Conservation (phyloP, 2,113 vertebrate species). For the Perccottus glenii region DNA sequence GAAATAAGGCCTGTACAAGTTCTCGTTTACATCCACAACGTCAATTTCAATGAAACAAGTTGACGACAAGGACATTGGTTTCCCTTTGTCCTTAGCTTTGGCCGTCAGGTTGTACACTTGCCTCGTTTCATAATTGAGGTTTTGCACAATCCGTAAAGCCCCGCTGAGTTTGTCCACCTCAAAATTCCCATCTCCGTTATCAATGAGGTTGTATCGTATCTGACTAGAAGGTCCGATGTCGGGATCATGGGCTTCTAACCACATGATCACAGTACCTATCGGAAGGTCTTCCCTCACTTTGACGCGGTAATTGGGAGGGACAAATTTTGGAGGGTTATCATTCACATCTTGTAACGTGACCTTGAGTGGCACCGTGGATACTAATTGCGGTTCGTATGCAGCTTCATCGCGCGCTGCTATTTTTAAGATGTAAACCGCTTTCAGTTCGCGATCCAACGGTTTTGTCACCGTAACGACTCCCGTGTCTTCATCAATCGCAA, state of each 20-base stretch:
- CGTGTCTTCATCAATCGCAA: conserved; percentile 83
- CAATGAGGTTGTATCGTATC: conserved; percentile 90
- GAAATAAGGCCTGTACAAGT: conserved; percentile 88
- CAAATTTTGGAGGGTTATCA: conserved; percentile 92
- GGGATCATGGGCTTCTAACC: conserved; percentile 93
- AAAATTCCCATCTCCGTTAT: conserved; percentile 88
- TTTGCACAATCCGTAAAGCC: conserved; percentile 88
- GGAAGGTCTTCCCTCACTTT: conserved; percentile 96
- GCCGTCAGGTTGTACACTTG: conserved; percentile 93
- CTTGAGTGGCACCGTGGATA: conserved; percentile 88
- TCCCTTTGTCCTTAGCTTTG: conserved; percentile 94
- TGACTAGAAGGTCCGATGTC: conserved; percentile 92
- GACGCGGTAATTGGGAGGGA: conserved; percentile 90
- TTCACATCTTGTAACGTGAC: conserved; percentile 92
- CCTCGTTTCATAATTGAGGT: conserved; percentile 91
- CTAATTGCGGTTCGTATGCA: conserved; percentile 82
- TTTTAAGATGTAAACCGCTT: conserved; percentile 83
- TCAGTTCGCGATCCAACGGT: conserved; percentile 86
- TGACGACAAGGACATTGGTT: conserved; percentile 89
- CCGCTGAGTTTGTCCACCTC: conserved; percentile 96
- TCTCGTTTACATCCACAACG: conserved; percentile 95
- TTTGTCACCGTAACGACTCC: conserved; percentile 86
- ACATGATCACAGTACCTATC: conserved; percentile 89
- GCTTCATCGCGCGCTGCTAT: conserved; percentile 90
- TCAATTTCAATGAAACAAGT: conserved; percentile 92